Percentiles rank a stretch among this genome's conserved stretches.
These are phyloP conservation scores for Misgurnus mizolepis DNA, from an alignment of 2,113 vertebrate species.

Conservation along the genomic window DNA sequence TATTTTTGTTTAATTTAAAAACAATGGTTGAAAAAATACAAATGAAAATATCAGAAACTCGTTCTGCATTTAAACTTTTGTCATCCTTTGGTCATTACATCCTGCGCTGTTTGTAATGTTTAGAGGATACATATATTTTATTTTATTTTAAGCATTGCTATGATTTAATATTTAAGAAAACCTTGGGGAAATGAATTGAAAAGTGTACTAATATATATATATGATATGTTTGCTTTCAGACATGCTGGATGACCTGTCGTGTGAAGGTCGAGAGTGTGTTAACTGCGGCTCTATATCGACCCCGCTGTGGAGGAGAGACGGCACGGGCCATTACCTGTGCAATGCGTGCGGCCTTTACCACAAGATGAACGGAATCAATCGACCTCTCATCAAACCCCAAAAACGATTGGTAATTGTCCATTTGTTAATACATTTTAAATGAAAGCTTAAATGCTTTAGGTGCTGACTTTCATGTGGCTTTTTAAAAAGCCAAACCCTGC, in stretches of 20 bases:
- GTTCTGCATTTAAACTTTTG: neutral
- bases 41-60: neutral
- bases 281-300: constrained; percentile 98
- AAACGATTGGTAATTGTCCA: constrained; percentile 87
- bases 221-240: constrained; percentile 66
- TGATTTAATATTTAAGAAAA: neutral
- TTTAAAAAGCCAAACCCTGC: no score
- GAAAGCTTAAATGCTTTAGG: no score
- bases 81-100: neutral
- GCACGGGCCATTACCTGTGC: constrained; percentile 96
- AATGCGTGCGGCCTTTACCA: constrained; percentile 98
- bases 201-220: neutral
- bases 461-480: no score
- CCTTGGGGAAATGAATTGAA: neutral
- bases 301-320: constrained; percentile 93
- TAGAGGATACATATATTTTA: neutral
- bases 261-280: constrained; percentile 92
- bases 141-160: constrained; percentile 12
- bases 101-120: neutral
- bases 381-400: constrained; percentile 92
- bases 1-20: no score
- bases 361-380: constrained; percentile 97
- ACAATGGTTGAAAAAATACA: no score
- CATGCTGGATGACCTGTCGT: constrained; percentile 83
- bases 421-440: neutral